Evolutionary conservation across 2,797 vertebrate genomes (phyloP).

Genomic region (Notoglanidium macrostoma): DNA sequence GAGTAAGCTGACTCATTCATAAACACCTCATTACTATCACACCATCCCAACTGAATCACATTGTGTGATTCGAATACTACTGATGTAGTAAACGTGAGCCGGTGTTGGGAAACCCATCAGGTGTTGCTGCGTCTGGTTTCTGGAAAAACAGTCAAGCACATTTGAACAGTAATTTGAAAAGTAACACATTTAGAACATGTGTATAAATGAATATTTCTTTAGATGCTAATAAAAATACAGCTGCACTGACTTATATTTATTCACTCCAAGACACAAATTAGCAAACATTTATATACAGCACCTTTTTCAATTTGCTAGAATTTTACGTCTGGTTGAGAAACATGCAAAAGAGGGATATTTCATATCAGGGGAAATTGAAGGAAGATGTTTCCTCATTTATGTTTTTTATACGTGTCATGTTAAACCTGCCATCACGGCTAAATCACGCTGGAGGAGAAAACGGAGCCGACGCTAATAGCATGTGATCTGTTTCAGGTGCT

Average conservation of each 20-base stretch:
- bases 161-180: not conserved
- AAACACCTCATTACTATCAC: not conserved
- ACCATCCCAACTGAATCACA: not conserved
- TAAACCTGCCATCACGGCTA: not conserved
- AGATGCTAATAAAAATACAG: not conserved
- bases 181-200: not conserved
- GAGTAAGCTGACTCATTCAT: not conserved
- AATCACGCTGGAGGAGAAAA: not conserved
- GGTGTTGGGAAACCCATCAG: not conserved
- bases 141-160: not conserved
- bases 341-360: not conserved
- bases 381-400: not conserved
- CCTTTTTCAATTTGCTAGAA: not conserved
- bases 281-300: not conserved
- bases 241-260: not conserved
- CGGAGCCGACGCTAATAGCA: too few relatives aligned
- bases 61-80: not conserved
- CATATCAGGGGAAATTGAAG: not conserved
- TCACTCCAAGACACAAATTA: not conserved
- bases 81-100: not conserved
- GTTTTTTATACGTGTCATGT: not conserved
- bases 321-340: not conserved
- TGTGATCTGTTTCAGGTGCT: conserved; percentile 19
- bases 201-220: not conserved
- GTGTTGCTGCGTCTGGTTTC: not conserved